These are phyloP conservation scores for Heterohyrax brucei DNA, from an alignment of 2,797 vertebrate species.

Conservation along the genomic window DNA sequence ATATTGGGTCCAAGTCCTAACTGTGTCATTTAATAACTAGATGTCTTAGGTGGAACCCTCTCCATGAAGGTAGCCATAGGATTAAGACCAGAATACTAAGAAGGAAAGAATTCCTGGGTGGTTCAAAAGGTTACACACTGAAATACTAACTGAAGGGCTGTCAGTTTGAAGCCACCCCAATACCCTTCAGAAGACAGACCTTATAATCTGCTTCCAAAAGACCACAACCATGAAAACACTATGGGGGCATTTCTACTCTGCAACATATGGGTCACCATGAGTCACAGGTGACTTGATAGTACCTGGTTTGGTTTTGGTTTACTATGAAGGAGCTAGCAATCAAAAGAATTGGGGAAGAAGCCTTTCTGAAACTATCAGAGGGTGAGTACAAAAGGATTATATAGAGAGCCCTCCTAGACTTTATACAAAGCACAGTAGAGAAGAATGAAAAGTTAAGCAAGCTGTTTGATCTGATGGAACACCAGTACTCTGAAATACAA, in stretches of 20 bases:
- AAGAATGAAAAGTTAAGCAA: no score
- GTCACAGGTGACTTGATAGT: background rate
- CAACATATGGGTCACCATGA: background rate
- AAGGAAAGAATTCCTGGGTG: background rate
- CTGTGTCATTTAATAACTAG: background rate
- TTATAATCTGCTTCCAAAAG: background rate
- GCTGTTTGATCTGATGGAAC: no score
- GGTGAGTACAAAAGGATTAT: no score
- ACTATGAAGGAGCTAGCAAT: background rate
- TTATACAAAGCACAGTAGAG: no score
- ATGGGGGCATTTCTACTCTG: background rate
- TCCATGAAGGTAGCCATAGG: background rate
- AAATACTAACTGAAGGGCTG: no score
- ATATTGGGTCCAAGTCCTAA: conserved; percentile 8
- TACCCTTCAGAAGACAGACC: no score
- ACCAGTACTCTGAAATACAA: no score
- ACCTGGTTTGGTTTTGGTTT: background rate
- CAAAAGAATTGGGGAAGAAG: background rate
- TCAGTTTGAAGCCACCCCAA: no score
- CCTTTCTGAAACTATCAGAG: no score
- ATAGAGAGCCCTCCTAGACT: no score
- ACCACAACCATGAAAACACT: background rate
- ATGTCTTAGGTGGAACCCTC: background rate
- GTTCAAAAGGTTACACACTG: no score
- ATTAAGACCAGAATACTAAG: background rate